phyloP scores from a whole-genome alignment of 2,888 invertebrate species.

The Lepetodrilus schrolli region DNA sequence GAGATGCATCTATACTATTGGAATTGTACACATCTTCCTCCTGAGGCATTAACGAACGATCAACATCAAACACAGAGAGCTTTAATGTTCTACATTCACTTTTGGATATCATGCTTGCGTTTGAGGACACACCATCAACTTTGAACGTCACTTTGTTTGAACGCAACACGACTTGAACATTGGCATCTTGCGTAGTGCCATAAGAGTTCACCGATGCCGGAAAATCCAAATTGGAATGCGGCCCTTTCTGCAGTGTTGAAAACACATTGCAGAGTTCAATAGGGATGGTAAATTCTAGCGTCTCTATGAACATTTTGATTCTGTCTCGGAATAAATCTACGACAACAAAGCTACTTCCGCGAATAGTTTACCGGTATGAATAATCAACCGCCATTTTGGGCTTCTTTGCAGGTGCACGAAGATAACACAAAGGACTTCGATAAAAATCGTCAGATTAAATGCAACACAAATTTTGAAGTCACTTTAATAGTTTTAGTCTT shows the following conservation, averaged over 20 bases:
- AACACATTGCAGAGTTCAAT: slow-evolving; percentile 13
- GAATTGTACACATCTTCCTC: background rate
- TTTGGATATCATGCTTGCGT: slow-evolving; percentile 14
- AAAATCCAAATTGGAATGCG: background rate
- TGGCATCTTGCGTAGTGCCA: slow-evolving; percentile 25
- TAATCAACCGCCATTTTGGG: too few relatives aligned
- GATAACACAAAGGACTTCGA: too few relatives aligned
- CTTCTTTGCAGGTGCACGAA: too few relatives aligned
- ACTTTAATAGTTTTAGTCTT: too few relatives aligned
- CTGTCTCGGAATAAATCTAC: too few relatives aligned
- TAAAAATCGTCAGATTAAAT: too few relatives aligned
- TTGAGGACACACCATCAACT: slow-evolving; percentile 16
- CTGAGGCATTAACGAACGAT: slow-evolving; percentile 3
- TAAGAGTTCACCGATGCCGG: slow-evolving; percentile 17
- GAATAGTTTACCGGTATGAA: too few relatives aligned
- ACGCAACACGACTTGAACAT: slow-evolving; percentile 1
- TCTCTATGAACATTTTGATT: slow-evolving; percentile 22
- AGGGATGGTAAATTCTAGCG: slow-evolving; percentile 11
- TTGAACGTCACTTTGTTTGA: slow-evolving; percentile 24
- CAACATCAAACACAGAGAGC: slow-evolving; percentile 12
- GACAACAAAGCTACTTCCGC: too few relatives aligned
- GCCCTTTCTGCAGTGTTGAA: slow-evolving; percentile 4
- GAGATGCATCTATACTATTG: background rate
- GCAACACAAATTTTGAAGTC: too few relatives aligned
- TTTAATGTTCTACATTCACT: slow-evolving; percentile 23